These are phyloP conservation scores for Ruditapes philippinarum DNA, from an alignment of 1,140 invertebrate species.

Conservation along the genomic window DNA sequence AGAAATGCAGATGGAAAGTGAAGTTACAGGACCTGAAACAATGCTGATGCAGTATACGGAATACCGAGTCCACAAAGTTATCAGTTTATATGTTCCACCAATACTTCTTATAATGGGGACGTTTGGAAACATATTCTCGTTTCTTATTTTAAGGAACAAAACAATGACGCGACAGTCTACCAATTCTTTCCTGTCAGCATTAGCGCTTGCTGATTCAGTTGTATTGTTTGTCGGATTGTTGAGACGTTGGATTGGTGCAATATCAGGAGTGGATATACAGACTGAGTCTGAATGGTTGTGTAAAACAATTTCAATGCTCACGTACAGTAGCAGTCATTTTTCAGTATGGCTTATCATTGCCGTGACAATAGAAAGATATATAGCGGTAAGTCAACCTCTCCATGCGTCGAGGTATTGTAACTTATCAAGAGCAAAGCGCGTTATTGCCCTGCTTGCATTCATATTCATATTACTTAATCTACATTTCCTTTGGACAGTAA, in stretches of 20 bases:
- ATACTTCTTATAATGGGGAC: slow-evolving; percentile 78
- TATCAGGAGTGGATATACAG: slow-evolving; percentile 76
- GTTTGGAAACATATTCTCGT: slow-evolving; percentile 81
- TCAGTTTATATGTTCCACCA: slow-evolving; percentile 79
- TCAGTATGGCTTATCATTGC: slow-evolving; percentile 86
- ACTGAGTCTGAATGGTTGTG: slow-evolving; percentile 78
- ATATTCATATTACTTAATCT: slow-evolving; percentile 80
- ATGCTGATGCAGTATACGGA: slow-evolving; percentile 68
- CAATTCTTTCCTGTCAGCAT: slow-evolving; percentile 83
- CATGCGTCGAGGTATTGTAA: slow-evolving; percentile 83
- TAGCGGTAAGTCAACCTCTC: slow-evolving; percentile 85
- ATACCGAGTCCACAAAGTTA: slow-evolving; percentile 71
- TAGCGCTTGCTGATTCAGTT: slow-evolving; percentile 83
- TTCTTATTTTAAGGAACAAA: slow-evolving; percentile 79
- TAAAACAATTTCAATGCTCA: slow-evolving; percentile 78
- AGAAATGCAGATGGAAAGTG: neutral
- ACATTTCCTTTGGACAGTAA: slow-evolving; percentile 83
- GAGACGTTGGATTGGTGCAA: slow-evolving; percentile 81
- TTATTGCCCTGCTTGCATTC: slow-evolving; percentile 75
- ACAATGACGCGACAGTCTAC: slow-evolving; percentile 81
- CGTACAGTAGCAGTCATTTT: slow-evolving; percentile 82
- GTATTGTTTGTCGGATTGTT: slow-evolving; percentile 84
- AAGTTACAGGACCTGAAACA: slow-evolving; percentile 10
- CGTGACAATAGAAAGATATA: slow-evolving; percentile 85
- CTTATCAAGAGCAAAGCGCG: slow-evolving; percentile 77